Conservation (phyloP, 2,888 invertebrate genomes). For the Lordiphosa andalusiaca region DNA sequence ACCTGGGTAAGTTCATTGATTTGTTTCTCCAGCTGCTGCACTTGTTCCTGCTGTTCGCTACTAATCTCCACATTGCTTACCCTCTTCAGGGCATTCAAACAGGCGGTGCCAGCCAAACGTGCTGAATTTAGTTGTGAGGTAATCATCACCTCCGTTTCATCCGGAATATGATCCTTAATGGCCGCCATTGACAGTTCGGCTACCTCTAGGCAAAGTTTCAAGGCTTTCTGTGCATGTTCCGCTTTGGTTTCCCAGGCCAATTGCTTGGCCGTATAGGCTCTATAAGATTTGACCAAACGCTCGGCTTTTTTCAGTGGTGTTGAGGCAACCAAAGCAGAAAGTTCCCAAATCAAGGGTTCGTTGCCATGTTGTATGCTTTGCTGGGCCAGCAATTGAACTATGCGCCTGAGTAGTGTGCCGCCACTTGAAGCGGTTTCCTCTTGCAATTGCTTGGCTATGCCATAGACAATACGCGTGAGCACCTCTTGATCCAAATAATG, state of each 20-base stretch:
- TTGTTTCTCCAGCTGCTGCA: constrained; percentile 75
- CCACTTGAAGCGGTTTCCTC: constrained; percentile 81
- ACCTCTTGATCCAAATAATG: constrained; percentile 90
- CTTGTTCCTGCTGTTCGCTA: constrained; percentile 78
- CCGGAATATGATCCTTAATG: constrained; percentile 80
- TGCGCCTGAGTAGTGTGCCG: constrained; percentile 35
- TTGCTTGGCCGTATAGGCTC: constrained; percentile 85
- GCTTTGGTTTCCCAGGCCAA: constrained; percentile 83
- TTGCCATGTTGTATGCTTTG: constrained; percentile 82
- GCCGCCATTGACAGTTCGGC: constrained; percentile 83
- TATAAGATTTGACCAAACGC: constrained; percentile 88
- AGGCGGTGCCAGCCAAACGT: constrained; percentile 82
- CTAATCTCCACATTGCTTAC: constrained; percentile 65
- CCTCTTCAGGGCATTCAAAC: constrained; percentile 81
- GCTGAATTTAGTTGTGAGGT: constrained; percentile 83
- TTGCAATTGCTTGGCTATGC: constrained; percentile 85
- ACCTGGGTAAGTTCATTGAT: constrained; percentile 48
- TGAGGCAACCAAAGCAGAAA: constrained; percentile 88
- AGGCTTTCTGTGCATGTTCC: constrained; percentile 83
- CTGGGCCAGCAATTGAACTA: constrained; percentile 74
- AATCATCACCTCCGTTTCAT: constrained; percentile 81
- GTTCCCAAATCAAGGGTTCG: constrained; percentile 89
- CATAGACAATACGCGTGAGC: constrained; percentile 86
- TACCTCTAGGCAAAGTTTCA: constrained; percentile 83
- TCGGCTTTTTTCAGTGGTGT: constrained; percentile 83